These are phyloP conservation scores for Ctenochaetus hawaiiensis DNA, from an alignment of 2,797 vertebrate genomes.

Conservation along the genomic window DNA sequence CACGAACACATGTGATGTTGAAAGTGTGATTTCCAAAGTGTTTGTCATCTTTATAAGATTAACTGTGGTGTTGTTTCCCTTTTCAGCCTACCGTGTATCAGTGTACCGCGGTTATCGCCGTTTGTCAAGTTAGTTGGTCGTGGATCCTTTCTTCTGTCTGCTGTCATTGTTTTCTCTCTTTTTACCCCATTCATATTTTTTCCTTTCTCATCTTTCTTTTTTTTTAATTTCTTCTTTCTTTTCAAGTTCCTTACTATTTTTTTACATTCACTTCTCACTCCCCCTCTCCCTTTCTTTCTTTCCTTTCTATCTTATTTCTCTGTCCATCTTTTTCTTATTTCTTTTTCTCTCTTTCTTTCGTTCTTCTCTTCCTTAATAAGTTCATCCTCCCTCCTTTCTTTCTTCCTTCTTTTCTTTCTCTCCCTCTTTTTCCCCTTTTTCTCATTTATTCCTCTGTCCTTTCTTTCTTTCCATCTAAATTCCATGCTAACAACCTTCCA, in stretches of 20 bases:
- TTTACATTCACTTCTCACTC: no score
- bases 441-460: no score
- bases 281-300: background rate
- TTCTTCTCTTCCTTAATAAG: no score
- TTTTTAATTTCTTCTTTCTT: constrained; percentile 20
- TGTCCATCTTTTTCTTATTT: no score
- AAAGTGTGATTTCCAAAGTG: background rate
- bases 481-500: constrained; percentile 74
- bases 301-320: constrained; percentile 43
- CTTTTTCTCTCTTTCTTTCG: no score
- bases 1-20: constrained; percentile 6
- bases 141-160: constrained; percentile 80
- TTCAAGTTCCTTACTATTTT: no score
- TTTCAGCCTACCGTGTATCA: constrained; percentile 93
- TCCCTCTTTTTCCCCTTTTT: no score
- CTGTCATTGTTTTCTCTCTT: constrained; percentile 77
- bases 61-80: constrained; percentile 83
- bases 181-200: constrained; percentile 54
- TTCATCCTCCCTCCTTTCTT: constrained; percentile 6
- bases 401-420: constrained; percentile 26
- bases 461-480: constrained; percentile 58
- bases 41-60: constrained; percentile 57
- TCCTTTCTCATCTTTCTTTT: constrained; percentile 70
- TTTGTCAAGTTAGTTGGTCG: constrained; percentile 94
- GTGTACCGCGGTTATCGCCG: constrained; percentile 96